Evolutionary conservation across 2,113 vertebrate species (phyloP), one percentile per base, ranked within the genome.

Genomic region (Zosterops borbonicus): DNA sequence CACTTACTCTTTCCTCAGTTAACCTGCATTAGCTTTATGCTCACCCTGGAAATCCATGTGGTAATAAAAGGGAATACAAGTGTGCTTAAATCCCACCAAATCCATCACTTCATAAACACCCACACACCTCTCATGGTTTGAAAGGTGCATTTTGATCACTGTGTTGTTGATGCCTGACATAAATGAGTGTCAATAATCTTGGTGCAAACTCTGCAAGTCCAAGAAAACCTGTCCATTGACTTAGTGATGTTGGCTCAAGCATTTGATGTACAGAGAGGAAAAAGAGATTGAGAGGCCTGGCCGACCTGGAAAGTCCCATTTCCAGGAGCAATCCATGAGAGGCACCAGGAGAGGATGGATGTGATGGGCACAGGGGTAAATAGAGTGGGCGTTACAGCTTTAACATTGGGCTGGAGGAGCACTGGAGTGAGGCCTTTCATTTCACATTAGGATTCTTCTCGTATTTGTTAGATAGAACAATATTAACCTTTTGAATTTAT

Each of bases 401-500:
- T 62, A 50, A 58, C n/a, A 11, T 11, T 2, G 1, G 60, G 50
- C 65, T 39, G 2, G 33, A 37, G 77, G 75, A 89, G 60, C 88
- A 67, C 4, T 64, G 73, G 90, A 93, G 87, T 29, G 44, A 86
- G 83, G 77, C 84, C 92, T 95, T 95, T 83, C 55, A 96, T 94
- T 94, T 91, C 83, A 35, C 95, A 97, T 97, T 83, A 95, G 89
- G 93, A 97, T 96, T 97, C 96, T 94, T 85, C 80, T 90, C 9
- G 3, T 97, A 94, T 96, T 97, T 95, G 93, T 95, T 96, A 90
- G 93, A 44, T 92, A 93, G 97, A 96, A 95, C 93, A 97, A 97
- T 97, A 94, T 96, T 95, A 96, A 97, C 96, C 96, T 97, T 96
- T 97, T 78, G 97, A 97, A 97, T 96, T 97, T 97, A 97, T 96